Evolutionary conservation across 1,140 invertebrate genomes (phyloP), one percentile per base, ranked within the genome.

Genomic region (Hylaeus anthracinus): DNA sequence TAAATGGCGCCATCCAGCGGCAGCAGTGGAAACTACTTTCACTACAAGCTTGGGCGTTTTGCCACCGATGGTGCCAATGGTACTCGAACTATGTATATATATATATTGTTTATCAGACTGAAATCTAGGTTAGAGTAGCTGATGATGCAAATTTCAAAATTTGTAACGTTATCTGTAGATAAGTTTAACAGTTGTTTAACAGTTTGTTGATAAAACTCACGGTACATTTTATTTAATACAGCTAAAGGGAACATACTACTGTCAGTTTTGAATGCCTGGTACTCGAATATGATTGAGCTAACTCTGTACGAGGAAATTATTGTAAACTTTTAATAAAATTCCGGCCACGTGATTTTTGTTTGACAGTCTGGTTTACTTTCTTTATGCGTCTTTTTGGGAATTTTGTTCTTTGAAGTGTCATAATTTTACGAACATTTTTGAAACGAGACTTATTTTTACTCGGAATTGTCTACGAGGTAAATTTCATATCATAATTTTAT

Each of bases 311-410:
- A 3, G 8, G 10, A 37, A 76, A 39, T 15, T 8, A 75, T 5
- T 14, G 58, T 45, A 58, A 45, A 45, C 55, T n/a, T 26, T 12
- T 3, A 65, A 66, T n/a, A 65, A 4, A 45, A 58, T 67, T 67
- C 1, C 1, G 4, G 5, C 45, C 64, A 76, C 64, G 64, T 76
- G 64, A 56, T 65, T 41, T 14, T 39, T 73, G 43, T 74, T 56
- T 58, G 45, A 66, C 73, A 75, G 37, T 75, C 8, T 48, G 9
- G 26, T 43, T 10, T 41, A 14, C 14, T 39, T 70, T 3, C 8
- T 43, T 45, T 48, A 10, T 60, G 5, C 37, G 12, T 41, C 15
- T 14, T 15, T 75, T 65, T 15, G 56, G 0, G 12, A 37, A 75
- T 45, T 1, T 14, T 45, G n/a, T 43, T 51, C 53, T 43, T 8